A percentile compares a stretch with the other conserved stretches of the same genome.
Evolutionary conservation across 2,113 vertebrate genomes (phyloP).

Genomic region (Tenrec ecaudatus): DNA sequence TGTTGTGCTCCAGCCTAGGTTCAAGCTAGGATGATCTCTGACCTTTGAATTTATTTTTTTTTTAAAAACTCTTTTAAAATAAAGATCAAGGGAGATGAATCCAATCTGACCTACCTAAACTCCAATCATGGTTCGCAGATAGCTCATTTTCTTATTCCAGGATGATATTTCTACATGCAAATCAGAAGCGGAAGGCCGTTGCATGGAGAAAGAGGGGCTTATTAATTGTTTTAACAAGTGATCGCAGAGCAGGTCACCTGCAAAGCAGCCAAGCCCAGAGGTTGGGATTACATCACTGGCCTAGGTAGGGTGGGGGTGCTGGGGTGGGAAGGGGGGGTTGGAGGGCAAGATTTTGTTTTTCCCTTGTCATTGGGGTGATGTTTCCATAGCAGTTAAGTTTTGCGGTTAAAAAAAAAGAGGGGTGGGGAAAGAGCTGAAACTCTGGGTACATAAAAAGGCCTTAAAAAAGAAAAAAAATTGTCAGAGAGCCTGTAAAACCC

Average conservation of each 20-base stretch:
- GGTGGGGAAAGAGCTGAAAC: conserved; percentile 58
- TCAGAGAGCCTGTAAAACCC: conserved; percentile 87
- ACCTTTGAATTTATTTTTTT: conserved; percentile 62
- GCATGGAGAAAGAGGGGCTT: conserved; percentile 59
- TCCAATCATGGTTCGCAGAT: conserved; percentile 50
- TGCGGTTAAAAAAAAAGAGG: conserved; percentile 66
- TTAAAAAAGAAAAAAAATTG: conserved; percentile 53
- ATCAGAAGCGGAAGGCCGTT: conserved; percentile 52
- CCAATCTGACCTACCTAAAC: conserved; percentile 47
- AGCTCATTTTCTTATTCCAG: conserved; percentile 30
- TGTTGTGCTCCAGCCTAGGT: conserved; percentile 67
- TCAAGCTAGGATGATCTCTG: conserved; percentile 75
- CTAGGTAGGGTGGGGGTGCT: conserved; percentile 75
- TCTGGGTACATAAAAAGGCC: conserved; percentile 82
- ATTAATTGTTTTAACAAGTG: conserved; percentile 83
- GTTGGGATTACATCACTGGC: conserved; percentile 84
- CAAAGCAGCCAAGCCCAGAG: conserved; percentile 85
- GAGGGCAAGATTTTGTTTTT: conserved; percentile 76
- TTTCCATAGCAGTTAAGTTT: conserved; percentile 83
- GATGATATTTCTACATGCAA: conserved; percentile 54
- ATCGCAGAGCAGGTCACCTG: conserved; percentile 89
- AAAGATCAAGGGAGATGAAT: conserved; percentile 30
- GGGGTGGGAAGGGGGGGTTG: conserved; percentile 44
- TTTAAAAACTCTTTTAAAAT: neutral
- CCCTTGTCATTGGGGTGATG: conserved; percentile 83